phyloP scores from a whole-genome alignment of 92 coral and sea anemone genomes.

The Phenganax subtilis region DNA sequence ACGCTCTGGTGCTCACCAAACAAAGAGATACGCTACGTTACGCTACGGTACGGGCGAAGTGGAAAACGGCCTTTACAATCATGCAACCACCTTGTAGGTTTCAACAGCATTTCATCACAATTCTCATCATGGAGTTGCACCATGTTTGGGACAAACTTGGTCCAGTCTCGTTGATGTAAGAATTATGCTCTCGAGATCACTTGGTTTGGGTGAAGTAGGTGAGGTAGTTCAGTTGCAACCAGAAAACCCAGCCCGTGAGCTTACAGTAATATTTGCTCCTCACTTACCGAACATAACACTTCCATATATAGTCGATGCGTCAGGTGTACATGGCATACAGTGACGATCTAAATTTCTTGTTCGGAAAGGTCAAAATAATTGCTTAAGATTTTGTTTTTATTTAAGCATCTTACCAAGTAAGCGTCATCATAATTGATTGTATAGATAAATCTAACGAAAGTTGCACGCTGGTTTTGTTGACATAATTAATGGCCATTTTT shows the following conservation, averaged over 20 bases:
- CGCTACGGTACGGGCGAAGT: no score
- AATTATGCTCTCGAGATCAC: slow-evolving; percentile 68
- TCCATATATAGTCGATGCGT: slow-evolving; percentile 61
- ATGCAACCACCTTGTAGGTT: background rate
- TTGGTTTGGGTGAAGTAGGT: background rate
- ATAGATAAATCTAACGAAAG: no score
- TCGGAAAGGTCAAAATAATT: no score
- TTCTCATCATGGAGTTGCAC: slow-evolving; percentile 48
- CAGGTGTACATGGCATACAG: slow-evolving; percentile 65
- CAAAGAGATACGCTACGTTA: no score
- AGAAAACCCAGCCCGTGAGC: slow-evolving; percentile 46
- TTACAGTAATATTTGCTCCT: slow-evolving; percentile 78
- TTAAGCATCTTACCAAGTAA: no score
- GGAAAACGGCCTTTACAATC: no score
- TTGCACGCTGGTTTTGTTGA: no score
- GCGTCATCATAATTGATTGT: no score
- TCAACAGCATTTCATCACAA: background rate
- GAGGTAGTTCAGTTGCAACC: background rate
- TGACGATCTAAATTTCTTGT: no score
- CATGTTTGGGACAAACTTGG: slow-evolving; percentile 95
- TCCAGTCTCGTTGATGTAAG: slow-evolving; percentile 72
- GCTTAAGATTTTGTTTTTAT: no score
- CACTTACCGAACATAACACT: slow-evolving; percentile 63
- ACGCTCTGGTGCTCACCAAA: no score
- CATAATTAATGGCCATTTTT: no score